Evolutionary conservation across 92 coral and sea anemone genomes (phyloP), one percentile per base, ranked within the genome.

Genomic region (Zoanthus sansibaricus): DNA sequence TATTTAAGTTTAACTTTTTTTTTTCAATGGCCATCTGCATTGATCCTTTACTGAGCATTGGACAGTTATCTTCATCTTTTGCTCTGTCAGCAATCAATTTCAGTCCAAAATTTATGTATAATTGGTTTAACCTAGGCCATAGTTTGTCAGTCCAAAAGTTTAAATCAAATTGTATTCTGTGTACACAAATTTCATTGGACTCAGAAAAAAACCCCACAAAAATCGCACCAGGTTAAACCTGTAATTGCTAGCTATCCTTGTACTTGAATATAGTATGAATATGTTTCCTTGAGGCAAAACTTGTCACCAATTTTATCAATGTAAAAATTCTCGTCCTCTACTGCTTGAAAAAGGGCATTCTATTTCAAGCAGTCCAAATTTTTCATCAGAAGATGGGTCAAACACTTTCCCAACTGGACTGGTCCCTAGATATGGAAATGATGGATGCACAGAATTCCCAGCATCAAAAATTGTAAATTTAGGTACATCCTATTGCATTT

Each of bases 391-490:
- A n/a, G 94, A 78, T 83, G 91, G 94, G 52, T 52, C 58, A 84
- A 83, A 91, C 30, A 91, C 82, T 55, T 91, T 92, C 32, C 95
- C 95, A 89, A 82, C 95, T 42, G 91, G 95, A 55, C 83, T 89
- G 76, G 92, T 92, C 4, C 88, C 92, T 10, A 92, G 94, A 75
- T 79, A 92, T 9, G 94, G 94, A 12, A 86, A 71, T 18, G 87
- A 58, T 49, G 91, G 91, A 67, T 86, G 83, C 7, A 90, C 93
- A 14, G 84, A 46, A 21, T 82, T 42, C 17, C 92, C 89, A 9
- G 92, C 92, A 86, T 79, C 89, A 80, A 90, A 90, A 5, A 90
- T 73, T 55, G 77, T 82, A 90, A 90, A 90, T 20, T 62, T 71
- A n/a, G 78, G 78, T 72, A 62, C 71, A 51, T 78, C 18, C 70